Percentiles rank a stretch among this genome's conserved stretches.
Evolutionary conservation across 2,888 invertebrate species (phyloP).

Genomic region (Tetanocera ferruginea): DNA sequence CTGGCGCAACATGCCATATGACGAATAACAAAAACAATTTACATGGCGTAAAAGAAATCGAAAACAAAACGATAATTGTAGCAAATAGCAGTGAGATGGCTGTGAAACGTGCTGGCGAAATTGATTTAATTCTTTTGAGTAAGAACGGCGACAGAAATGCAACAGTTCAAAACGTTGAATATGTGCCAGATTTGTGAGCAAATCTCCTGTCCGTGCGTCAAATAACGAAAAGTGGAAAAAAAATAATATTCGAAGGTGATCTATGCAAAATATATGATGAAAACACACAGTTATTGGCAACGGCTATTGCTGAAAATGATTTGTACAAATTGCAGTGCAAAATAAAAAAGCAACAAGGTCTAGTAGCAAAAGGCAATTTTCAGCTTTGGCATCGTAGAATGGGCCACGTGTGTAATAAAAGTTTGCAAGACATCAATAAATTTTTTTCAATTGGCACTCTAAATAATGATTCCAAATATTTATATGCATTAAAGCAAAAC

Average conservation of each 20-base stretch:
- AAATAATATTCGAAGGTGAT: constrained; percentile 48
- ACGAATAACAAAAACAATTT: constrained; percentile 1
- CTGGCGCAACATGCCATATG: background rate
- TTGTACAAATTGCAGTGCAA: constrained; percentile 9
- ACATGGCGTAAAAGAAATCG: background rate
- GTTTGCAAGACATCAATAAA: constrained; percentile 37
- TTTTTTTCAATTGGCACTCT: background rate
- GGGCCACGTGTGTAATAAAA: constrained; percentile 48
- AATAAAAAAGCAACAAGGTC: background rate
- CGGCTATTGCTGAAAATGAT: background rate
- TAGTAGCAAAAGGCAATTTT: constrained; percentile 2
- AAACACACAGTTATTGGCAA: constrained; percentile 37
- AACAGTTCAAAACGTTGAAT: constrained; percentile 44
- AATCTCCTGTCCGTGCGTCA: constrained; percentile 43
- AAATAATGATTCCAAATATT: background rate
- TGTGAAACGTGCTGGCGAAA: constrained; percentile 19
- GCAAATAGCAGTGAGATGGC: too few species aligned
- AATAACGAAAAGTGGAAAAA: constrained; percentile 45
- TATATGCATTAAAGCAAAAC: constrained; percentile 14
- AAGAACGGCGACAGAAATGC: constrained; percentile 7
- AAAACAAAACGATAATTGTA: background rate
- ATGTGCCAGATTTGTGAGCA: constrained; percentile 42
- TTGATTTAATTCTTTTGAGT: constrained; percentile 6
- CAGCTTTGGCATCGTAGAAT: constrained; percentile 51
- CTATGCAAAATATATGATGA: constrained; percentile 44